These are phyloP conservation scores for Leptothorax acervorum DNA, from an alignment of 2,888 invertebrate species.

Conservation along the genomic window DNA sequence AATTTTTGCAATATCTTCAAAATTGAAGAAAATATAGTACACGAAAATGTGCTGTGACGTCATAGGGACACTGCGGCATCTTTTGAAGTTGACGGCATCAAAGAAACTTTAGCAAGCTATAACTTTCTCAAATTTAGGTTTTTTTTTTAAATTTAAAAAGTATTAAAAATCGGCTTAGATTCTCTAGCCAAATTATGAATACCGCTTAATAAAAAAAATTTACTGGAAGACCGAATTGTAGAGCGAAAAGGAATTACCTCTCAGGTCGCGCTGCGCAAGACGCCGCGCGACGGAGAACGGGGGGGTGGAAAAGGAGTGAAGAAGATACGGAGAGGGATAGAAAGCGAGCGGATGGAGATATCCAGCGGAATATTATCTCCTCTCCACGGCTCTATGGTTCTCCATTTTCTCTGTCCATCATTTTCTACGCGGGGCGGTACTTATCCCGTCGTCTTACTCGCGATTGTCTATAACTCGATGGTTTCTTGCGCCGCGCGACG, in stretches of 20 bases:
- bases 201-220: too few species aligned
- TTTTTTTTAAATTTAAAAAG: too few species aligned
- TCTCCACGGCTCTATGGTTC: constrained; percentile 25
- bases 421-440: constrained; percentile 47
- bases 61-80: too few species aligned
- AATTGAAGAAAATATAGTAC: too few species aligned
- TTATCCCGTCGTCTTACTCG: constrained; percentile 52
- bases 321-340: not conserved
- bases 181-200: too few species aligned
- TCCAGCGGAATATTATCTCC: constrained; percentile 6
- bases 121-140: too few species aligned
- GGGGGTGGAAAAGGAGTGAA: not conserved
- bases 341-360: constrained; percentile 37
- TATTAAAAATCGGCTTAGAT: too few species aligned
- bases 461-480: constrained; percentile 68
- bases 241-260: constrained; percentile 38
- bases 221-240: not conserved
- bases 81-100: too few species aligned
- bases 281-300: not conserved
- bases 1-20: too few species aligned
- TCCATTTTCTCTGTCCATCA: constrained; percentile 57
- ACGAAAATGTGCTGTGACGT: too few species aligned
- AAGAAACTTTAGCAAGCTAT: too few species aligned
- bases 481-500: constrained; percentile 65
- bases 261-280: constrained; percentile 15